Percentiles rank a stretch among this genome's conserved stretches.
Conservation (phyloP, 2,797 vertebrate species). For the Buceros bicornis region DNA sequence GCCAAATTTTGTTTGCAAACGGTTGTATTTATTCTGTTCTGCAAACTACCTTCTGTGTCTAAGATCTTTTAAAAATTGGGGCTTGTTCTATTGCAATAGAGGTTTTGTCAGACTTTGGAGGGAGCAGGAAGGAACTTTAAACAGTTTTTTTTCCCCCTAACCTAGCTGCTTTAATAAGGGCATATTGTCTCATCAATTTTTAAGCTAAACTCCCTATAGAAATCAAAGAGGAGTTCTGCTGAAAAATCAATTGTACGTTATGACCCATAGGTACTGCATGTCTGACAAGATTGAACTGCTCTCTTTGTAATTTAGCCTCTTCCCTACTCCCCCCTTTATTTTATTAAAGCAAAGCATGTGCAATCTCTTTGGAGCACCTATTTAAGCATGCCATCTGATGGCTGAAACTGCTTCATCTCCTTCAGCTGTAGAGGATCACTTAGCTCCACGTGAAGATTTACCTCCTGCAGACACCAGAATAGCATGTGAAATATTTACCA, state of each 20-base stretch:
- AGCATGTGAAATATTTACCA: conserved; percentile 68
- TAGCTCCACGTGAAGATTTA: conserved; percentile 20
- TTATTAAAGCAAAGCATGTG: not conserved
- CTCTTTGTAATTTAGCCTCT: not conserved
- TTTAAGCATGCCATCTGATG: conserved; percentile 21
- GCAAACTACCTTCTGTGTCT: not conserved
- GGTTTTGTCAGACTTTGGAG: not conserved
- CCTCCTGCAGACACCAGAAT: conserved; percentile 56
- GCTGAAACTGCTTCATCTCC: conserved; percentile 52
- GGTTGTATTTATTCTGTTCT: not conserved
- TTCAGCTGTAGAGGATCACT: conserved; percentile 11
- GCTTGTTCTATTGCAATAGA: not conserved
- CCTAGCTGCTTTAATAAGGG: not conserved
- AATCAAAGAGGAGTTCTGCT: not conserved
- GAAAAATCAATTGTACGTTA: not conserved
- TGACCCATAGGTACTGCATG: not conserved
- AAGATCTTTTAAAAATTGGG: not conserved
- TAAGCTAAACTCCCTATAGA: conserved; percentile 4
- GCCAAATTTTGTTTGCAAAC: not conserved
- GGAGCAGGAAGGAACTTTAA: not conserved
- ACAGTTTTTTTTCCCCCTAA: not conserved
- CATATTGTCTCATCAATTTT: not conserved
- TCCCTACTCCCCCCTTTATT: not conserved
- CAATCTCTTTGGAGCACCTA: not conserved
- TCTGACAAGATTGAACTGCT: not conserved